A percentile compares a stretch with the other conserved stretches of the same genome.
Evolutionary conservation across 1,140 invertebrate species (phyloP).

Genomic region (Drosophila dunni): DNA sequence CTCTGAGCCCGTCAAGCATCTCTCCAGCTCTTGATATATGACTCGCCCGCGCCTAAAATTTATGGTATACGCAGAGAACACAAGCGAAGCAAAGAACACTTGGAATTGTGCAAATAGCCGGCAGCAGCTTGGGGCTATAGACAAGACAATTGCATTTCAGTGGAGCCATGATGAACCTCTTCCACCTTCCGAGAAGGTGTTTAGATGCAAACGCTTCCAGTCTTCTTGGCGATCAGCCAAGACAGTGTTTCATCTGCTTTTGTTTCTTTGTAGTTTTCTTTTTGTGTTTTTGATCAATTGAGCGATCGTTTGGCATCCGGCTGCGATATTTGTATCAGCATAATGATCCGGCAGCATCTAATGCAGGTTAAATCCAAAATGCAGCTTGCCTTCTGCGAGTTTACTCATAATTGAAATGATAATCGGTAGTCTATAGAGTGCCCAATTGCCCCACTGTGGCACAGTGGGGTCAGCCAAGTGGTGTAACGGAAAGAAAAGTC

Average conservation of each 20-base stretch:
- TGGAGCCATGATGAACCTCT: not conserved
- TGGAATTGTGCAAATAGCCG: conserved; percentile 74
- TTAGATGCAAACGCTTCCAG: conserved; percentile 71
- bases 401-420: conserved; percentile 66
- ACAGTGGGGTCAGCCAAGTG: conserved; percentile 34
- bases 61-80: conserved; percentile 49
- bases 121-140: conserved; percentile 72
- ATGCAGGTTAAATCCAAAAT: conserved; percentile 47
- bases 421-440: conserved; percentile 7
- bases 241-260: not conserved
- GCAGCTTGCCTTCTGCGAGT: conserved; percentile 48
- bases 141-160: conserved; percentile 42
- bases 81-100: conserved; percentile 7
- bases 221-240: conserved; percentile 37
- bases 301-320: conserved; percentile 32
- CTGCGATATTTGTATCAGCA: conserved; percentile 17
- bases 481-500: too few relatives aligned
- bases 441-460: conserved; percentile 12
- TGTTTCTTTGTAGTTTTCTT: too few relatives aligned
- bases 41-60: conserved; percentile 74
- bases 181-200: conserved; percentile 70
- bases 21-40: conserved; percentile 52
- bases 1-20: conserved; percentile 33
- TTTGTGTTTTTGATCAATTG: conserved; percentile 46
- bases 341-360: conserved; percentile 55